phyloP scores from a whole-genome alignment of 1,140 invertebrate species.

The Cepaea nemoralis region DNA sequence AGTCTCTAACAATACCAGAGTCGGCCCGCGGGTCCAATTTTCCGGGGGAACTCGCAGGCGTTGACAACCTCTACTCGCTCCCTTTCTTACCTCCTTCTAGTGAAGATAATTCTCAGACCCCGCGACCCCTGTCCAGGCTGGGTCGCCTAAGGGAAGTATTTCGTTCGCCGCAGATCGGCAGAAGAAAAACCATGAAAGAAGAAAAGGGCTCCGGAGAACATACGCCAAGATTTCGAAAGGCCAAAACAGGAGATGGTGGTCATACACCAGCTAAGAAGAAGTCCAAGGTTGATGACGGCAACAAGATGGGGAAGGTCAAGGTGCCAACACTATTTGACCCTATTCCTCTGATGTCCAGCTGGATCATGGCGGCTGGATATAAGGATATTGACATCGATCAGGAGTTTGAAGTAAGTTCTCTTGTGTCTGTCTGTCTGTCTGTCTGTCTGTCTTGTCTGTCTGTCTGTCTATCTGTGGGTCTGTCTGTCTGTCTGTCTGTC shows the following conservation, averaged over 20 bases:
- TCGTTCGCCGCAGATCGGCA: slow-evolving; percentile 13
- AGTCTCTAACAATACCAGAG: not conserved
- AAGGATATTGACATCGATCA: not conserved
- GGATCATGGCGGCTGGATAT: not conserved
- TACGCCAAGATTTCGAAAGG: not conserved
- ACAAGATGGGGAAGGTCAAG: not conserved
- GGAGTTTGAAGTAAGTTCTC: slow-evolving; percentile 4
- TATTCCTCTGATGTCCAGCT: not conserved
- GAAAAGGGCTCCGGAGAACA: not conserved
- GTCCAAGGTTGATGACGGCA: not conserved
- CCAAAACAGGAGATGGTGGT: not conserved
- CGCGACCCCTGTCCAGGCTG: not conserved
- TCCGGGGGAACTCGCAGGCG: not conserved
- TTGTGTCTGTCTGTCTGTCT: not conserved
- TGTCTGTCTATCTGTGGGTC: not conserved
- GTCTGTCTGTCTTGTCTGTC: not conserved
- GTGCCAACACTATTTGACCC: not conserved
- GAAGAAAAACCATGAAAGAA: not conserved
- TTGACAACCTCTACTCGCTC: not conserved
- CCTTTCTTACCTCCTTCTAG: not conserved
- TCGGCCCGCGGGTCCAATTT: not conserved
- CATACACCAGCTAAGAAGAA: not conserved
- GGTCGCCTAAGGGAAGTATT: not conserved
- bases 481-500: not conserved
- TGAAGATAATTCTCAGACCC: not conserved